Evolutionary conservation across 2,797 vertebrate genomes (phyloP).

Genomic region (Danio jaintianensis): DNA sequence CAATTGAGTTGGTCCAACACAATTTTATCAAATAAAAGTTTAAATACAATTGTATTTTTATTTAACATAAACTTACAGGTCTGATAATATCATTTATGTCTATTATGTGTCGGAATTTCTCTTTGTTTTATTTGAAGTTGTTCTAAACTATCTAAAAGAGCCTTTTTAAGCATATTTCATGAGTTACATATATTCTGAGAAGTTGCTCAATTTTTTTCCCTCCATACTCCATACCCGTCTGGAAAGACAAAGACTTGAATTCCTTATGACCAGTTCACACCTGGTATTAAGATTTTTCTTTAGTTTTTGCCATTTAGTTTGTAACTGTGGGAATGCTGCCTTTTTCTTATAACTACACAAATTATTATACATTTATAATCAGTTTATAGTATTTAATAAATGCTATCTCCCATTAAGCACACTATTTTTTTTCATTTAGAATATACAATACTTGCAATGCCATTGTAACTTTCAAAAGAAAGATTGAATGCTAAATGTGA

Average conservation of each 20-base stretch:
- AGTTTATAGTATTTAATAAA: neutral
- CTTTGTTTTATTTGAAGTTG: too few species aligned
- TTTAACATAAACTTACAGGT: too few species aligned
- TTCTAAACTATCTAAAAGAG: too few species aligned
- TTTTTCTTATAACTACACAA: neutral
- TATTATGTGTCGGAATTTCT: too few species aligned
- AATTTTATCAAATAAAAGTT: too few species aligned
- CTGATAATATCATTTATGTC: too few species aligned
- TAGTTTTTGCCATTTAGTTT: neutral
- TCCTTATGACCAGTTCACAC: neutral
- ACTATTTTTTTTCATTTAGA: neutral
- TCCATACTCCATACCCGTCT: neutral
- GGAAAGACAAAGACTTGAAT: neutral
- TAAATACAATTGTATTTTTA: too few species aligned
- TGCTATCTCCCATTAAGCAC: neutral
- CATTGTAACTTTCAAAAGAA: conserved; percentile 15
- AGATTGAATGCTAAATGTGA: conserved; percentile 6
- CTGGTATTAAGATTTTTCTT: neutral
- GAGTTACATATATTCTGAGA: too few species aligned
- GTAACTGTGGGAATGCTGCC: neutral
- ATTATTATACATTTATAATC: neutral
- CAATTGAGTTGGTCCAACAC: too few species aligned
- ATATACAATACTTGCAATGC: neutral
- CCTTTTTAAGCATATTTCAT: too few species aligned
- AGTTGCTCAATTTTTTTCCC: too few species aligned